These are phyloP conservation scores for Psophia crepitans DNA, from an alignment of 2,113 vertebrate genomes.

Conservation along the genomic window DNA sequence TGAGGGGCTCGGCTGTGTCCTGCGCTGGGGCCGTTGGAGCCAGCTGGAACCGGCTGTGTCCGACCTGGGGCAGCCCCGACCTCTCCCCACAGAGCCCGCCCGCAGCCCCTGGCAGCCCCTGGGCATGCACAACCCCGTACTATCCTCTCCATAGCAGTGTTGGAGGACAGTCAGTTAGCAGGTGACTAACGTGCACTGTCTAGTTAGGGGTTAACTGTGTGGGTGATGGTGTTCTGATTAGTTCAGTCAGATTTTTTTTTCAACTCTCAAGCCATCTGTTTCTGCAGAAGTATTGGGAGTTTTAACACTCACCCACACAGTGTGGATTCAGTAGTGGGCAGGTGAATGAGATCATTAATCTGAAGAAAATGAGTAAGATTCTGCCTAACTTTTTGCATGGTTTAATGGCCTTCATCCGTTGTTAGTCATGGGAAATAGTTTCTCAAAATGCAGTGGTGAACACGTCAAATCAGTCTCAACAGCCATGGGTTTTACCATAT, in stretches of 20 bases:
- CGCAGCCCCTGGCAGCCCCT: rapidly evolving
- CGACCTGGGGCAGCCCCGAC: too few relatives aligned
- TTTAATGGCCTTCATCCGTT: not conserved
- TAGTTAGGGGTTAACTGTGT: not conserved
- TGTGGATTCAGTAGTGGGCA: not conserved
- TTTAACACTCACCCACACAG: not conserved
- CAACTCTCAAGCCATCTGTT: slow-evolving; percentile 23
- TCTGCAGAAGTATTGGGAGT: not conserved
- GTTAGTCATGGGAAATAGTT: not conserved
- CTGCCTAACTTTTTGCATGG: not conserved
- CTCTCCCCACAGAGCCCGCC: too few relatives aligned
- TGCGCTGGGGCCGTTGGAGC: not conserved
- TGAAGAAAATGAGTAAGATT: not conserved
- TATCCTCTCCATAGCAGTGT: not conserved
- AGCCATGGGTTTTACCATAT: not conserved
- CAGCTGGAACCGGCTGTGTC: not conserved
- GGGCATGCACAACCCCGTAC: rapidly evolving
- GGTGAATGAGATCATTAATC: slow-evolving; percentile 38
- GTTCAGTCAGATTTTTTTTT: not conserved
- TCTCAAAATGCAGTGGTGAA: not conserved
- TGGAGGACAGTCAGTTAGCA: too few relatives aligned
- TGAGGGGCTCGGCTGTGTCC: not conserved
- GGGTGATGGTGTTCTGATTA: slow-evolving; percentile 1
- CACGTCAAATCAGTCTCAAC: not conserved
- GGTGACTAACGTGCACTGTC: not conserved